Percentiles rank a stretch among this genome's conserved stretches.
phyloP scores from a whole-genome alignment of 2,113 vertebrate genomes.

The Camelus bactrianus region DNA sequence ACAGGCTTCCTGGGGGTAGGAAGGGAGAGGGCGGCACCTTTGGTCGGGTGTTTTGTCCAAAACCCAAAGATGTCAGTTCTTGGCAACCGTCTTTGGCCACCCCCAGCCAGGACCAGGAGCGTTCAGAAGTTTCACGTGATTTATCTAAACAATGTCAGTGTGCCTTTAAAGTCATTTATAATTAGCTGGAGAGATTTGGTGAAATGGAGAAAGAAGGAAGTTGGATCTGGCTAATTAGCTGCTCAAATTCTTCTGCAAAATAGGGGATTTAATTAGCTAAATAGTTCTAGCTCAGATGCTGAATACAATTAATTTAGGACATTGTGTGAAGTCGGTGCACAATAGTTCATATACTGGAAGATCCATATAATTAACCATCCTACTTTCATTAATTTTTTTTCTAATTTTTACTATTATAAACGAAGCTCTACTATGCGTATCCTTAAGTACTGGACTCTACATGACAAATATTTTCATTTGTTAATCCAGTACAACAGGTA shows the following conservation, averaged over 20 bases:
- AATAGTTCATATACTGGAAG: background rate
- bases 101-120: background rate
- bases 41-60: background rate
- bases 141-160: background rate
- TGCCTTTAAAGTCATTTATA: background rate
- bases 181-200: background rate
- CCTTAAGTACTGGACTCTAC: background rate
- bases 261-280: background rate
- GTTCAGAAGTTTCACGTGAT: background rate
- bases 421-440: background rate
- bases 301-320: slow-evolving; percentile 18
- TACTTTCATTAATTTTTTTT: background rate
- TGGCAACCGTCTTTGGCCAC: background rate
- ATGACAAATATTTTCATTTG: background rate
- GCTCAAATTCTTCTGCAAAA: slow-evolving; percentile 18
- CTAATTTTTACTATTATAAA: background rate
- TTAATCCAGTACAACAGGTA: background rate
- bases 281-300: background rate
- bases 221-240: background rate
- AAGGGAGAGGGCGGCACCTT: background rate
- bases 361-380: background rate
- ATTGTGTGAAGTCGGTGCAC: background rate
- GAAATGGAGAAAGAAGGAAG: background rate
- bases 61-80: background rate
- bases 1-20: background rate